Percentiles rank a stretch among this genome's conserved stretches.
Conservation (phyloP, 2,797 vertebrate species). For the Chaenodraco wilsoni region DNA sequence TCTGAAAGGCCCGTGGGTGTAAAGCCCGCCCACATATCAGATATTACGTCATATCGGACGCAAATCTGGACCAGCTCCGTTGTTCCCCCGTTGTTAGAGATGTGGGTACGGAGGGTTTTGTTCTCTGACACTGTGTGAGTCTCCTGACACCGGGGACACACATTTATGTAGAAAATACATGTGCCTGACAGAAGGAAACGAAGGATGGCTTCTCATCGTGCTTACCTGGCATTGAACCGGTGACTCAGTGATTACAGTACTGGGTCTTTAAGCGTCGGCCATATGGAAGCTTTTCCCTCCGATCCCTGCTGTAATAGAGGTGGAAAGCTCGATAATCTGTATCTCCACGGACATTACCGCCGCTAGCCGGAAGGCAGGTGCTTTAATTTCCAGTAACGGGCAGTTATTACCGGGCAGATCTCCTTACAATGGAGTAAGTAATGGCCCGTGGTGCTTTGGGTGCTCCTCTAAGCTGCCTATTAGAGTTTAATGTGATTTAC, state of each 20-base stretch:
- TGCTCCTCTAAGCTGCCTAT: conserved; percentile 72
- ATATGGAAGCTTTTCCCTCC: conserved; percentile 2
- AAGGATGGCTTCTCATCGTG: no score
- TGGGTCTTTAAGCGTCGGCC: conserved; percentile 1
- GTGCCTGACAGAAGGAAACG: no score
- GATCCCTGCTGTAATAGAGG: conserved; percentile 39
- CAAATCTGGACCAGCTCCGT: no score
- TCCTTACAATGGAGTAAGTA: conserved; percentile 77
- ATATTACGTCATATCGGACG: no score
- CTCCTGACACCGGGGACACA: no score
- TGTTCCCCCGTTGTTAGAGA: no score
- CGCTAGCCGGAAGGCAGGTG: conserved; percentile 74
- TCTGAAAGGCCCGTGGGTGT: no score
- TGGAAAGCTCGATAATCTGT: conserved; percentile 67
- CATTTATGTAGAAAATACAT: no score
- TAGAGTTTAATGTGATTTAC: conserved; percentile 80
- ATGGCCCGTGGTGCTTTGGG: conserved; percentile 77
- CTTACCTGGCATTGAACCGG: neutral
- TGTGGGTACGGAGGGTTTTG: no score
- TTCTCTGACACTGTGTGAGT: no score
- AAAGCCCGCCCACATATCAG: no score
- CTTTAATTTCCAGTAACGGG: conserved; percentile 78
- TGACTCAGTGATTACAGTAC: conserved; percentile 10
- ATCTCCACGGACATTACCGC: conserved; percentile 63
- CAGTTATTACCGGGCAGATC: conserved; percentile 77